Conservation (phyloP, 2,888 invertebrate genomes). For the Ecliptopera silaceata region DNA sequence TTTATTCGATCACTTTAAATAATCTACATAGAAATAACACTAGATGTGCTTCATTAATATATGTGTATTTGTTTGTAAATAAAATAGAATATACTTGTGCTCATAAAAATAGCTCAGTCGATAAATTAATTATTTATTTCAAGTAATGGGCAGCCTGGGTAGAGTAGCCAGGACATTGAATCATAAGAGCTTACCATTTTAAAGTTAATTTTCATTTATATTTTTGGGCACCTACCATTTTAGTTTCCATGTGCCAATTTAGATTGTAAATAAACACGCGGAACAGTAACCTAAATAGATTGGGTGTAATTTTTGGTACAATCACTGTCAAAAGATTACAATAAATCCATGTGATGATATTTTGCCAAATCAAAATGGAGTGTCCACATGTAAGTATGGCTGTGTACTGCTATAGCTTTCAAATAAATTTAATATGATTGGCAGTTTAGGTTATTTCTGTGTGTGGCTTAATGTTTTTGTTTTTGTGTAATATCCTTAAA, state of each 20-base stretch:
- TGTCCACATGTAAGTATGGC: constrained; percentile 56
- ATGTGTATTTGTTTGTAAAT: not conserved
- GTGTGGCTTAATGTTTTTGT: constrained; percentile 16
- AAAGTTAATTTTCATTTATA: too few relatives aligned
- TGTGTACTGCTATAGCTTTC: constrained; percentile 44
- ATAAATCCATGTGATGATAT: constrained; percentile 38
- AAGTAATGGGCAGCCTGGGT: too few relatives aligned
- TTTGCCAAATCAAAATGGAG: constrained; percentile 49
- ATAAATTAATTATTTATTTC: too few relatives aligned
- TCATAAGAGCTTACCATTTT: too few relatives aligned
- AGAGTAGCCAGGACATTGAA: too few relatives aligned
- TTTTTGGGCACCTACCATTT: constrained; percentile 34
- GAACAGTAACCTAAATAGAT: constrained; percentile 55
- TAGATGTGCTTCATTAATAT: not conserved
- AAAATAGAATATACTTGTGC: not conserved
- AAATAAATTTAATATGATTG: constrained; percentile 36
- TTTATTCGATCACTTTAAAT: constrained; percentile 35
- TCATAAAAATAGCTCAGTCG: not conserved
- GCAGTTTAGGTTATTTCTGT: constrained; percentile 15
- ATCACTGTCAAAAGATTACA: constrained; percentile 38
- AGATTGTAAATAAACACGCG: constrained; percentile 54
- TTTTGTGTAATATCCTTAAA: too few relatives aligned
- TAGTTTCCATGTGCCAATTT: constrained; percentile 41
- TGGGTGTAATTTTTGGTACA: constrained; percentile 34
- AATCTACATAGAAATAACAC: constrained; percentile 5